phyloP scores from a whole-genome alignment of 2,888 invertebrate species.

The Portevinia maculata region DNA sequence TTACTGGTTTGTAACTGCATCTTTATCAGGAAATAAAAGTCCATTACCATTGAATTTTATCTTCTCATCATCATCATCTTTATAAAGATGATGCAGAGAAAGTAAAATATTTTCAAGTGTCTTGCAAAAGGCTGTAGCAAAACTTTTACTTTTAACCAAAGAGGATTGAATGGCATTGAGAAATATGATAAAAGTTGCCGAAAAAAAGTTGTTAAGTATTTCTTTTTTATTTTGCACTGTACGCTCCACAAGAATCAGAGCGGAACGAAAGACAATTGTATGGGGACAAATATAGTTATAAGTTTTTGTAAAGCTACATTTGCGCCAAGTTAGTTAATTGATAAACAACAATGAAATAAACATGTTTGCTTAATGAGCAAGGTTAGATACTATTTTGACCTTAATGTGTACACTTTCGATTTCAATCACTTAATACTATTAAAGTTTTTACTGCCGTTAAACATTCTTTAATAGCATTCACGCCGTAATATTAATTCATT shows the following conservation, averaged over 20 bases:
- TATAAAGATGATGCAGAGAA: constrained; percentile 35
- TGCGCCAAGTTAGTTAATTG: no score
- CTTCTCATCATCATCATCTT: no score
- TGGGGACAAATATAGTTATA: background rate
- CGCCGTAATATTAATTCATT: no score
- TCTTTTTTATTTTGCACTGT: background rate
- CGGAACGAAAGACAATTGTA: background rate
- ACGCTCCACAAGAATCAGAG: constrained; percentile 9
- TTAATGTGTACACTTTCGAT: no score
- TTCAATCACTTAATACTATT: no score
- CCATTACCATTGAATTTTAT: constrained; percentile 27
- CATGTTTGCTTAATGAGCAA: no score
- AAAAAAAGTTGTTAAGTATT: background rate
- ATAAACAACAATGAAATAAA: background rate
- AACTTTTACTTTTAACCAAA: constrained; percentile 19
- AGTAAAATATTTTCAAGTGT: constrained; percentile 26
- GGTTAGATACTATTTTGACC: no score
- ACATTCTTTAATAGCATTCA: no score
- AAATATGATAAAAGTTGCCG: background rate
- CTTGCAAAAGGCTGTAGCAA: constrained; percentile 31
- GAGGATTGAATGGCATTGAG: background rate
- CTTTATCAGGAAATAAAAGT: constrained; percentile 50
- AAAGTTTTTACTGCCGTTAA: no score
- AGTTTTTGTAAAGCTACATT: no score
- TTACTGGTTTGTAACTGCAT: constrained; percentile 23